These are phyloP conservation scores for Alosa alosa DNA, from an alignment of 2,113 vertebrate genomes.

Conservation along the genomic window DNA sequence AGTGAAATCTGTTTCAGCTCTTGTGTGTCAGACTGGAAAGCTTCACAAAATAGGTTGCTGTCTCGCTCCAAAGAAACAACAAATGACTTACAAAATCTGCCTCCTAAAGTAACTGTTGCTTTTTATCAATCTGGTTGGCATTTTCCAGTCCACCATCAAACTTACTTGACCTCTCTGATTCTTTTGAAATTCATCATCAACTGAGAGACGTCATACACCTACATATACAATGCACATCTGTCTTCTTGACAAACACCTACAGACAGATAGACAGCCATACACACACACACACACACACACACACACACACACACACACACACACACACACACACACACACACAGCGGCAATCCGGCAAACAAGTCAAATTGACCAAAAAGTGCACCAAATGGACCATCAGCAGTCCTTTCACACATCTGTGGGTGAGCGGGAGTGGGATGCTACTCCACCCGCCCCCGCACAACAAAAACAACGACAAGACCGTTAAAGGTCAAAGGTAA, in stretches of 20 bases:
- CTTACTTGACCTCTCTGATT: neutral
- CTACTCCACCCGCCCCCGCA: too few relatives aligned
- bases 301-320: neutral
- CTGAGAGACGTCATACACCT: neutral
- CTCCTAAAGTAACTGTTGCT: neutral
- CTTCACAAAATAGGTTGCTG: neutral
- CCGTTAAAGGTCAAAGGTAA: too few relatives aligned
- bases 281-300: neutral
- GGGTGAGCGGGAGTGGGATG: neutral
- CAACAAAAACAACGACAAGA: too few relatives aligned
- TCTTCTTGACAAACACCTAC: neutral
- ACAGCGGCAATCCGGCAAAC: neutral
- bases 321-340: neutral
- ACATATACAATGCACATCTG: neutral
- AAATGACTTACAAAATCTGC: neutral
- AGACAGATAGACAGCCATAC: neutral
- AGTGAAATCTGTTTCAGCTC: too few relatives aligned
- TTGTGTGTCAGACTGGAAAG: neutral
- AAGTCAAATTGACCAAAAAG: neutral
- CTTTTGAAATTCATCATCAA: neutral
- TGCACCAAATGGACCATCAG: neutral
- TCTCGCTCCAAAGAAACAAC: neutral
- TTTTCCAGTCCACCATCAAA: neutral
- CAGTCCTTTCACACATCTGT: neutral
- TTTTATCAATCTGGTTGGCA: neutral